Evolutionary conservation across 1,140 invertebrate species (phyloP).

Genomic region (Drosophila lowei): DNA sequence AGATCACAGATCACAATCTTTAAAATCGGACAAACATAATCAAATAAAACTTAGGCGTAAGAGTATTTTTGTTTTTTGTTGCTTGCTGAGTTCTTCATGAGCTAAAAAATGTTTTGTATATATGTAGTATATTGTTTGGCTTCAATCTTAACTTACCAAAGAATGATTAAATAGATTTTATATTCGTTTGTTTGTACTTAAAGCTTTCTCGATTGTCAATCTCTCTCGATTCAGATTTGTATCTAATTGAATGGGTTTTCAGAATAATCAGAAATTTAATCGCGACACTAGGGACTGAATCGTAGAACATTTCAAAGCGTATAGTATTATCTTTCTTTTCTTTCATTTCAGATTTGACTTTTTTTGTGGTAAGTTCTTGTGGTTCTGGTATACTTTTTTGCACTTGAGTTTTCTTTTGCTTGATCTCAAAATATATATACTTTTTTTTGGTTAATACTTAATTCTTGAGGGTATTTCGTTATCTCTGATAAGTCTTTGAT

Average conservation of each 20-base stretch:
- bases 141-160: constrained; percentile 75
- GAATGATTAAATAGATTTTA: constrained; percentile 30
- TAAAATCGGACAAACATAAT: constrained; percentile 9
- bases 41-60: not conserved
- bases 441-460: constrained; percentile 20
- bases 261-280: constrained; percentile 9
- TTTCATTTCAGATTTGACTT: constrained; percentile 41
- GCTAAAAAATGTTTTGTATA: constrained; percentile 10
- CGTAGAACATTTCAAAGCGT: constrained; percentile 28
- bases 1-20: not conserved
- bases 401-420: constrained; percentile 10
- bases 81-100: constrained; percentile 32
- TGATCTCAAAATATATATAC: constrained; percentile 1
- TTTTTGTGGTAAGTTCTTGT: constrained; percentile 2
- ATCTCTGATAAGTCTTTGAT: constrained; percentile 9
- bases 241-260: constrained; percentile 26
- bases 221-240: constrained; percentile 12
- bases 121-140: constrained; percentile 7
- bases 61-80: not conserved
- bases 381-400: constrained; percentile 14
- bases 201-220: constrained; percentile 44
- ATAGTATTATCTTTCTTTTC: constrained; percentile 26
- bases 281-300: constrained; percentile 35
- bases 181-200: constrained; percentile 35
- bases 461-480: constrained; percentile 28